Conservation (phyloP, 2,797 vertebrate species). For the Chaenodraco wilsoni region DNA sequence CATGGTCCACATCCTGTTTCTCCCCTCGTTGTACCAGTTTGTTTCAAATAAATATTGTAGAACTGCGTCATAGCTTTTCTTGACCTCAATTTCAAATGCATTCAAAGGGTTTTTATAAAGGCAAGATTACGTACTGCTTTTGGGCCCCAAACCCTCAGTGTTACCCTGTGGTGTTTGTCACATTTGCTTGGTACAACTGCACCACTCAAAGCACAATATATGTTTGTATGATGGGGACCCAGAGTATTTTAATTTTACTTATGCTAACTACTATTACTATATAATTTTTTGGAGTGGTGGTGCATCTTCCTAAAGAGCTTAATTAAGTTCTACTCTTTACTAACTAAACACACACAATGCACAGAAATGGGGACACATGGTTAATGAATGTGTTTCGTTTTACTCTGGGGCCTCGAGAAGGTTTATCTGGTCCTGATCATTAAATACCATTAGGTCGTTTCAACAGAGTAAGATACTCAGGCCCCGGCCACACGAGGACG, state of each 20-base stretch:
- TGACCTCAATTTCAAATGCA: background rate
- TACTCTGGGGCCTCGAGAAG: too few species aligned
- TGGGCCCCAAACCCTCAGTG: background rate
- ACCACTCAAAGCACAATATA: background rate
- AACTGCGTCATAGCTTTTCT: background rate
- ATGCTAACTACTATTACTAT: too few species aligned
- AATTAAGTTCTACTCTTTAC: too few species aligned
- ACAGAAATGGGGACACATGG: too few species aligned
- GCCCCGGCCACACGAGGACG: too few species aligned
- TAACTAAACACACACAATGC: background rate
- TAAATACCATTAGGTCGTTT: too few species aligned
- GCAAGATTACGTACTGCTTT: background rate
- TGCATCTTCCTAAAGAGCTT: background rate
- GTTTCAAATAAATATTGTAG: background rate
- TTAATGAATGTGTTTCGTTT: too few species aligned
- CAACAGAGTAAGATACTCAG: too few species aligned
- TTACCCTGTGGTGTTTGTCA: background rate
- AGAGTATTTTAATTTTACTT: too few species aligned
- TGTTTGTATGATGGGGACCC: background rate
- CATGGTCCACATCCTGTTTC: background rate
- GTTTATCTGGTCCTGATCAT: too few species aligned
- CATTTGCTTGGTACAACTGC: background rate
- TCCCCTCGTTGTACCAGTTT: background rate
- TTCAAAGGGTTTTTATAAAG: background rate
- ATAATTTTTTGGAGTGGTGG: too few species aligned